These are phyloP conservation scores for Melanostoma mellinum DNA, from an alignment of 2,888 invertebrate genomes.

Conservation along the genomic window DNA sequence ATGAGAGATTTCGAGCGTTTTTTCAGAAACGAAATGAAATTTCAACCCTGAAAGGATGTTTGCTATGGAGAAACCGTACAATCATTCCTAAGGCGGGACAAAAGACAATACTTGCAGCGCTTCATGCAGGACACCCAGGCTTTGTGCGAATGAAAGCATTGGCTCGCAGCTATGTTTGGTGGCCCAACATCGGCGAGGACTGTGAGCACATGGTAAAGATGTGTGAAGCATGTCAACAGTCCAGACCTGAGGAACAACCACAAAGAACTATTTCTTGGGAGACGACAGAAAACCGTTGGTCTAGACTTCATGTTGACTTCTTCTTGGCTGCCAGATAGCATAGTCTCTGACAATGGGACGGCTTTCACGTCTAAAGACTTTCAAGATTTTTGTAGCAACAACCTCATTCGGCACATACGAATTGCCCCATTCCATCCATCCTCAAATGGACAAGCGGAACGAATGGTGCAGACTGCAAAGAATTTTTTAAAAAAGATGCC, in stretches of 20 bases:
- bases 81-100: too few relatives aligned
- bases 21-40: neutral
- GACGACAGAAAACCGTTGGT: conserved; percentile 11
- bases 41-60: conserved; percentile 13
- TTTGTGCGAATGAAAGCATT: too few relatives aligned
- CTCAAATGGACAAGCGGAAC: neutral
- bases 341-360: conserved; percentile 26
- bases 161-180: too few relatives aligned
- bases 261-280: conserved; percentile 32
- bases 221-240: neutral
- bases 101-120: too few relatives aligned
- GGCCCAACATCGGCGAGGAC: conserved; percentile 36
- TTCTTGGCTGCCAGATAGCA: conserved; percentile 46
- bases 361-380: conserved; percentile 34
- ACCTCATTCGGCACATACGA: conserved; percentile 46
- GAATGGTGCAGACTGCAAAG: conserved; percentile 2
- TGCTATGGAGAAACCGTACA: conserved; percentile 7
- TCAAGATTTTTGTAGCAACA: conserved; percentile 15
- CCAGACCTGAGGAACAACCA: conserved; percentile 66
- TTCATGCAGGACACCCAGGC: too few relatives aligned
- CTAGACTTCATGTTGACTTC: conserved; percentile 16
- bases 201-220: neutral
- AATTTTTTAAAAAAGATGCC: conserved; percentile 33
- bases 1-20: conserved; percentile 1
- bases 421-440: conserved; percentile 41